Conservation (phyloP, 2,797 vertebrate genomes). For the Notolabrus celidotus region DNA sequence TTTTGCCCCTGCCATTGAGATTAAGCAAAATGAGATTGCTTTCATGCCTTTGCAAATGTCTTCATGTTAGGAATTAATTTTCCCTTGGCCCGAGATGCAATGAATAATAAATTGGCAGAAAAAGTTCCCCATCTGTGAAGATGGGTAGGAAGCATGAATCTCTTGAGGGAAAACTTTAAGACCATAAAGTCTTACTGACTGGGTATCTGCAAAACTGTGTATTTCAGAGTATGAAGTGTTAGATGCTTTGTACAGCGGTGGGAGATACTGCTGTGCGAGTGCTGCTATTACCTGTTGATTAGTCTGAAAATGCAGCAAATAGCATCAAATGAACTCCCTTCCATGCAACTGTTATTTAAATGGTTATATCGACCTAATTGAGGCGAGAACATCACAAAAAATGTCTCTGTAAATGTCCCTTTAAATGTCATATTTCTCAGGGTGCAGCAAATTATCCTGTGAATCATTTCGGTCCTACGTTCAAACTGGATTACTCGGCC, state of each 20-base stretch:
- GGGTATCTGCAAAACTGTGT: constrained; percentile 30
- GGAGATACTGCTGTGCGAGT: not conserved
- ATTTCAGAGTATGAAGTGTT: constrained; percentile 37
- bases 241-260: not conserved
- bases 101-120: constrained; percentile 78
- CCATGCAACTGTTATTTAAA: not conserved
- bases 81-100: constrained; percentile 72
- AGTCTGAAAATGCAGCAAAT: not conserved
- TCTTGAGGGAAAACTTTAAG: constrained; percentile 66
- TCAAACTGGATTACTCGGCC: constrained; percentile 58
- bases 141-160: constrained; percentile 53
- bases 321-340: not conserved
- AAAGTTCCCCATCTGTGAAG: constrained; percentile 72
- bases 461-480: constrained; percentile 28
- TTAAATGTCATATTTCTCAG: constrained; percentile 34
- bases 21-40: constrained; percentile 74
- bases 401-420: not conserved
- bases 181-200: constrained; percentile 49
- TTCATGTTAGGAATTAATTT: constrained; percentile 79
- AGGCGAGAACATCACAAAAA: not conserved
- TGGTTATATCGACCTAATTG: not conserved
- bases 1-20: constrained; percentile 64
- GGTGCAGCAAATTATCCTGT: constrained; percentile 38
- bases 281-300: constrained; percentile 41
- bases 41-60: constrained; percentile 79